Percentiles rank a stretch among this genome's conserved stretches.
Evolutionary conservation across 2,797 vertebrate genomes (phyloP).

Genomic region (Gorsachius magnificus): DNA sequence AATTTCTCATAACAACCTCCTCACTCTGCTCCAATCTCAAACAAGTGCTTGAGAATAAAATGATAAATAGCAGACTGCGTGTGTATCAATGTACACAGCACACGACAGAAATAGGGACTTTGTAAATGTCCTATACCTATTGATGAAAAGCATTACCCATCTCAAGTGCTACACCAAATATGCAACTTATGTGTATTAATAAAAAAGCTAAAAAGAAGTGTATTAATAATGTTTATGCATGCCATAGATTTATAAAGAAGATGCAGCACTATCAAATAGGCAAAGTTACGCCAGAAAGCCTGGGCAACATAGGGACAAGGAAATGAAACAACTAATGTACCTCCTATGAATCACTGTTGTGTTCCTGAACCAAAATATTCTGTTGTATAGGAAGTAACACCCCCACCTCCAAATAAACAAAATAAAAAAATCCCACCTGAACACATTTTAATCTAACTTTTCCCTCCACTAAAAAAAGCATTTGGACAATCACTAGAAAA

Average conservation of each 20-base stretch:
- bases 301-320: neutral
- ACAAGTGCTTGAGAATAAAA: neutral
- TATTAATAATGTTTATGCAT: neutral
- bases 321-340: neutral
- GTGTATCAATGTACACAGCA: neutral
- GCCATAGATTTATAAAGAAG: neutral
- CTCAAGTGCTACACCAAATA: neutral
- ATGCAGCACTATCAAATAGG: neutral
- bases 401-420: neutral
- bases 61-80: neutral
- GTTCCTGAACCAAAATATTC: neutral
- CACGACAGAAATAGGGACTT: accelerated
- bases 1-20: neutral
- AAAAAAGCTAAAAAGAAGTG: neutral
- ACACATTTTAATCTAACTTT: neutral
- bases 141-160: neutral
- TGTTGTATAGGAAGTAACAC: neutral
- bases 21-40: neutral
- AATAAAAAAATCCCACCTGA: neutral
- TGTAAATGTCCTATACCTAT: neutral
- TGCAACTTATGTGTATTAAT: neutral
- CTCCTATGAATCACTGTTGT: neutral
- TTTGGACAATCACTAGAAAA: neutral
- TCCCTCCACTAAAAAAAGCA: neutral
- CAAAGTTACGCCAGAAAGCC: neutral